Conservation (phyloP, 2,797 vertebrate genomes). For the Pelobates cultripes region DNA sequence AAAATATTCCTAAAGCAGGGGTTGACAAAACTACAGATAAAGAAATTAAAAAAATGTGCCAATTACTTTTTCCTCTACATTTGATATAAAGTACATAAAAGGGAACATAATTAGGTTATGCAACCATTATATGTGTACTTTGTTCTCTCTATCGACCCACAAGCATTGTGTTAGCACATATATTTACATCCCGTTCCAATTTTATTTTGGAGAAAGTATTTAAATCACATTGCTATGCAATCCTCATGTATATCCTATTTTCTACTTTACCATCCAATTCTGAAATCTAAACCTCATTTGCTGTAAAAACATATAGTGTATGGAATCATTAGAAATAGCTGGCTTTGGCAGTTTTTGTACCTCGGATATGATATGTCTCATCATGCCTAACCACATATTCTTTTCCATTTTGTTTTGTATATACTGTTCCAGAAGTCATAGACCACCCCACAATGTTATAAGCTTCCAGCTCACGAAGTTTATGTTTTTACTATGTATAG, state of each 20-base stretch:
- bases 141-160: background rate
- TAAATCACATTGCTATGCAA: constrained; percentile 9
- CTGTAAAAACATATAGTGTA: background rate
- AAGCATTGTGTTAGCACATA: background rate
- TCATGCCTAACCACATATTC: constrained; percentile 13
- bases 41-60: no score
- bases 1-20: no score
- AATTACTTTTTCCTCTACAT: no score
- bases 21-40: no score
- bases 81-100: no score
- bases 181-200: background rate
- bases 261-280: background rate
- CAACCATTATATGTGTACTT: background rate
- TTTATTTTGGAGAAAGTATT: background rate
- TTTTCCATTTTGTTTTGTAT: constrained; percentile 43
- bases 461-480: constrained; percentile 14
- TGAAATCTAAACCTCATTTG: constrained; percentile 1
- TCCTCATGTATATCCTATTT: background rate
- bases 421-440: constrained; percentile 23
- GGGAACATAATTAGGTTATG: background rate
- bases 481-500: constrained; percentile 26
- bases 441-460: constrained; percentile 48
- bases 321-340: constrained; percentile 11
- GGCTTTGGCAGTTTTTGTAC: background rate
- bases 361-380: constrained; percentile 12